These are phyloP conservation scores for Xenopus borealis DNA, from an alignment of 2,113 vertebrate genomes.

Conservation along the genomic window DNA sequence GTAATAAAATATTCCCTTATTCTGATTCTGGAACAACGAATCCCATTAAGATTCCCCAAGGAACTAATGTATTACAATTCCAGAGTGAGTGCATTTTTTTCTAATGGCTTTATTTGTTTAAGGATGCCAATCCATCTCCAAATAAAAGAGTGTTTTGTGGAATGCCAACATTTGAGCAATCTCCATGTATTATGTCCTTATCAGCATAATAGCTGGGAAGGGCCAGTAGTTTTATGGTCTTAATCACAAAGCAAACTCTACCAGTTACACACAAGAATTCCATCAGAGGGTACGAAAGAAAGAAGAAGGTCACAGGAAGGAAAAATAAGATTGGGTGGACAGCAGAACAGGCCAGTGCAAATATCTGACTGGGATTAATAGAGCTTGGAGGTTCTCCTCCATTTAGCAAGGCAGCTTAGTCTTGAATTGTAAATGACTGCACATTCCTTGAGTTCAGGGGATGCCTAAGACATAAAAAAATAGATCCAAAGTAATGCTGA, in stretches of 20 bases:
- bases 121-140: too few relatives aligned
- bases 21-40: too few relatives aligned
- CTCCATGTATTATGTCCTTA: neutral
- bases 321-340: neutral
- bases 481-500: neutral
- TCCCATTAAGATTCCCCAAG: too few relatives aligned
- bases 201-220: neutral
- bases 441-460: neutral
- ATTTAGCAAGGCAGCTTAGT: neutral
- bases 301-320: slow-evolving; percentile 17
- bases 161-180: slow-evolving; percentile 11
- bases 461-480: neutral
- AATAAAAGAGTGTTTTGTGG: neutral
- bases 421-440: neutral
- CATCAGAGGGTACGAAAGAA: slow-evolving; percentile 7
- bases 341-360: neutral
- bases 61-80: too few relatives aligned
- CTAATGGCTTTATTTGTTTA: too few relatives aligned
- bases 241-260: slow-evolving; percentile 22
- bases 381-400: neutral
- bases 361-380: neutral
- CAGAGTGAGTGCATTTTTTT: too few relatives aligned
- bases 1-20: too few relatives aligned
- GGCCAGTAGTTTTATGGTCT: neutral
- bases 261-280: slow-evolving; percentile 22